These are phyloP conservation scores for Rhagonycha lutea DNA, from an alignment of 2,888 invertebrate genomes.

Conservation along the genomic window DNA sequence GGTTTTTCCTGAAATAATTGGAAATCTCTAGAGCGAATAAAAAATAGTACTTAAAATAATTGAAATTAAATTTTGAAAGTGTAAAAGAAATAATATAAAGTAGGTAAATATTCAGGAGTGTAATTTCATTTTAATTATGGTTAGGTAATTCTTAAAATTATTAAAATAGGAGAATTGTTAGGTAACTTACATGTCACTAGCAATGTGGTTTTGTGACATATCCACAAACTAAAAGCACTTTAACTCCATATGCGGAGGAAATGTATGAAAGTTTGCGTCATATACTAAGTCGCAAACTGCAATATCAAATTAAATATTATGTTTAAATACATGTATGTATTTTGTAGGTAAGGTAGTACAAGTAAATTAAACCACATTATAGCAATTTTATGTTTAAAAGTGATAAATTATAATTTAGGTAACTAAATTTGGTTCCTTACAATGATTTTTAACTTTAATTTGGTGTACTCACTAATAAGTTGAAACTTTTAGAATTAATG, in stretches of 20 bases:
- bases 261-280: conserved; percentile 37
- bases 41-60: neutral
- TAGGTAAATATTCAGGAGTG: neutral
- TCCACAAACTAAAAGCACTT: conserved; percentile 42
- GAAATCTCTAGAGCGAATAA: neutral
- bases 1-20: neutral
- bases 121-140: neutral
- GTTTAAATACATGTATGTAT: conserved; percentile 13
- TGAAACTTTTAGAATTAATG: too few relatives aligned
- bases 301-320: conserved; percentile 28
- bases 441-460: neutral
- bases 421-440: neutral
- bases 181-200: conserved; percentile 34
- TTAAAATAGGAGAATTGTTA: conserved; percentile 14
- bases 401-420: neutral
- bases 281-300: conserved; percentile 37
- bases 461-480: neutral
- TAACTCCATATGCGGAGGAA: conserved; percentile 41
- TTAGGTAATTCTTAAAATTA: neutral
- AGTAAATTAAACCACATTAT: neutral
- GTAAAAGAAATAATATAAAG: neutral
- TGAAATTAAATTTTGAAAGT: neutral
- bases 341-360: neutral
- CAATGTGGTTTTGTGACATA: conserved; percentile 34
- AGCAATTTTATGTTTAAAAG: neutral